phyloP scores from a whole-genome alignment of 30 jellyfish, hydroid and myxozoan genomes.

The Haliclystus octoradiatus region DNA sequence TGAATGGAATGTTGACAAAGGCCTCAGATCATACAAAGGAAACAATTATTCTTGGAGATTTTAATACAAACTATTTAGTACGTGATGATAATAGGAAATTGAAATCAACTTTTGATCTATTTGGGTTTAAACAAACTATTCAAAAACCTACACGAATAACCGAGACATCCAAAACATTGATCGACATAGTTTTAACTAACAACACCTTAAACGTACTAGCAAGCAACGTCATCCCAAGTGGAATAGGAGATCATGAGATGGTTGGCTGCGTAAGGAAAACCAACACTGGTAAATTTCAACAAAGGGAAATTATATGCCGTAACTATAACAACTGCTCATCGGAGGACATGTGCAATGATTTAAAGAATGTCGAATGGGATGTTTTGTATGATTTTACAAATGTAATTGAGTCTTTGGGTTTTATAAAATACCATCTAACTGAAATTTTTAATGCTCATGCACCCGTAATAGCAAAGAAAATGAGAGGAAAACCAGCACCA shows the following conservation, averaged over 20 bases:
- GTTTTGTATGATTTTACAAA: conserved; percentile 10
- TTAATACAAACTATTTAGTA: background rate
- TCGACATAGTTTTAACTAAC: background rate
- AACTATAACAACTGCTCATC: background rate
- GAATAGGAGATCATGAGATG: background rate
- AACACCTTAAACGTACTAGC: background rate
- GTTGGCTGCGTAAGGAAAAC: background rate
- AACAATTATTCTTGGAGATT: background rate
- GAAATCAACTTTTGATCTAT: background rate
- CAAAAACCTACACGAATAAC: background rate
- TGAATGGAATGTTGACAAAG: background rate
- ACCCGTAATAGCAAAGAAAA: conserved; percentile 28
- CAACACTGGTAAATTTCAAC: background rate
- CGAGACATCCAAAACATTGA: background rate
- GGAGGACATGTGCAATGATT: conserved; percentile 16
- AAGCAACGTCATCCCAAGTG: background rate
- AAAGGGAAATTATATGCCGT: background rate
- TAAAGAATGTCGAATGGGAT: conserved; percentile 15
- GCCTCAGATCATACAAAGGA: background rate
- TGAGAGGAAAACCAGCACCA: conserved; percentile 31
- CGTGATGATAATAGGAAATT: background rate
- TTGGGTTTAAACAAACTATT: background rate
- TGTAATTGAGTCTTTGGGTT: conserved; percentile 23
- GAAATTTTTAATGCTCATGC: conserved; percentile 26
- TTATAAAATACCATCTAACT: conserved; percentile 7